Evolutionary conservation across 2,797 vertebrate species (phyloP), one percentile per base, ranked within the genome.

Genomic region (Galaxias olidus): DNA sequence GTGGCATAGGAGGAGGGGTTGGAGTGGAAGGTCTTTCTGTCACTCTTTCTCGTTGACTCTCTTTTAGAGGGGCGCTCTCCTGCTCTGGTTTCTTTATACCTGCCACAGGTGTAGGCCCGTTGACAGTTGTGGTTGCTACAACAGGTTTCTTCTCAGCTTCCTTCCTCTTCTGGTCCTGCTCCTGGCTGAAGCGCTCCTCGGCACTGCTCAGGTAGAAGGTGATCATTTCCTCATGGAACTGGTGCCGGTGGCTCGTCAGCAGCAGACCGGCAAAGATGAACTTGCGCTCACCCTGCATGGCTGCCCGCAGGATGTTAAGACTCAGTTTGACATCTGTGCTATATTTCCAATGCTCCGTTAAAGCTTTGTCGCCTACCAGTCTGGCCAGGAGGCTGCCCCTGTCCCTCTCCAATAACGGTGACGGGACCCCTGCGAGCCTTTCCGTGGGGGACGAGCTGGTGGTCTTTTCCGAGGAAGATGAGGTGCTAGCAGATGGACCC

Each of bases 211-310:
- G 87, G 86, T 99, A 99, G 87, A 95, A 98, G 86, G 92, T 96
- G 63, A 99, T 98, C 98, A 99, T 99, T 87, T 99, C 98, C 85
- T 99, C 96, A 0, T 99, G 98, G 88, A 99, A 99, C 87, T 98
- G 98, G 84, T 99, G 98, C 45, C 97, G 91, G 74, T 98, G 96
- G 87, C 97, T 98, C 83, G 97, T 99, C 82, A 99, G 92, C 70
- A 99, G 92, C 45, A 99, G 94, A 59, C 95, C 97, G 0, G 97
- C 97, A 63, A 99, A 98, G 84, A 99, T 98, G 85, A 99, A 99
- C 85, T 99, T 99, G 30, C 98, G 93, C 82, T 99, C 98, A 5
- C 98, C 98, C 80, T 99, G 98, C 97, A 99, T 98, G 90, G 98
- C 97, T 9, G 98, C 98, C 69, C 98, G 90, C 84, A 99, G 89